Conservation (phyloP, 2,888 invertebrate genomes). For the Acholoe squamosa region DNA sequence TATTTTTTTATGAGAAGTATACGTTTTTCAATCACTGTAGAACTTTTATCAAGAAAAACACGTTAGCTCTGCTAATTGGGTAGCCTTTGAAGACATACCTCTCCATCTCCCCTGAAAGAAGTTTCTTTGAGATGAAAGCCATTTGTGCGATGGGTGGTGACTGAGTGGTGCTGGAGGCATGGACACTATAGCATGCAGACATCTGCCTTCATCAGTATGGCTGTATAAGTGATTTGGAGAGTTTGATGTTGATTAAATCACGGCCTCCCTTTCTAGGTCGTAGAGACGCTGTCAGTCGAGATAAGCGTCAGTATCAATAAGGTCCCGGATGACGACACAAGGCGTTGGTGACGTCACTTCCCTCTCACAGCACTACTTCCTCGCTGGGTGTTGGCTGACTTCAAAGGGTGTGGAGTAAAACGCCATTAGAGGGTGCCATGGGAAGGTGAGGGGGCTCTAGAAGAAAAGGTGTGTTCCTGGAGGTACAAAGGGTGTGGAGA, state of each 20-base stretch:
- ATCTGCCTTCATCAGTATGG: background rate
- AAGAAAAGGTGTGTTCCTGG: background rate
- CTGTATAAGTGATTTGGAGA: background rate
- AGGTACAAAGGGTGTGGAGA: no score
- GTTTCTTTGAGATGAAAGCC: no score
- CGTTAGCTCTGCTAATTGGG: no score
- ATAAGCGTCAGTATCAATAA: slow-evolving; percentile 10
- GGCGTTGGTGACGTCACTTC: background rate
- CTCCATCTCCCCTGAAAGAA: no score
- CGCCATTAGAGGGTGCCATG: background rate
- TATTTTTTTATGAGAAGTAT: no score
- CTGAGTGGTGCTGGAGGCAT: background rate
- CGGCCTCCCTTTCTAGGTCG: background rate
- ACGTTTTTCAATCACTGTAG: no score
- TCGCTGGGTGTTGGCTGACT: background rate
- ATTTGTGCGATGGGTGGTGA: no score
- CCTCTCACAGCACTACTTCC: slow-evolving; percentile 31
- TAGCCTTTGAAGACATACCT: no score
- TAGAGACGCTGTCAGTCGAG: background rate
- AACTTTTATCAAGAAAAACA: no score
- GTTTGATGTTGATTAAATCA: slow-evolving; percentile 20
- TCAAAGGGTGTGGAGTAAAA: background rate
- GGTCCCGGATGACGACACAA: background rate
- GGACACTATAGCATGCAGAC: background rate
- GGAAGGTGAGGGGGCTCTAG: background rate